Evolutionary conservation across 2,797 vertebrate species (phyloP).

Genomic region (Epinephelus coioides): DNA sequence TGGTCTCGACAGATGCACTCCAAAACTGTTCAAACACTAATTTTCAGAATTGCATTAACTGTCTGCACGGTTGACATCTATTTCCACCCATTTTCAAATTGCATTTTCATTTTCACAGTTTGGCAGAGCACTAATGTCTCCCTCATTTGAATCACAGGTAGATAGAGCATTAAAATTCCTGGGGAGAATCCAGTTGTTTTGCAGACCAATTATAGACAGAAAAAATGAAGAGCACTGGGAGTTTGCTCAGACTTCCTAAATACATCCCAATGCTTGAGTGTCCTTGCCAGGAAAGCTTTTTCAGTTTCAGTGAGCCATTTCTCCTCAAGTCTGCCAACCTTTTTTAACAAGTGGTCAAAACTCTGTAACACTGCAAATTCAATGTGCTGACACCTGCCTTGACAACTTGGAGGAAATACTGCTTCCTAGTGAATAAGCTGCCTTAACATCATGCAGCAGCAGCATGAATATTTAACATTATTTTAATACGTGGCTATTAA

Average conservation of each 20-base stretch:
- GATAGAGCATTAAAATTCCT: slow-evolving; percentile 49
- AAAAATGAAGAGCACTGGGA: slow-evolving; percentile 26
- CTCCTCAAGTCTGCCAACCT: slow-evolving; percentile 31
- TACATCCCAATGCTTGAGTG: neutral
- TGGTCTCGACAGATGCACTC: slow-evolving; percentile 20
- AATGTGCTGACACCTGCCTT: slow-evolving; percentile 15
- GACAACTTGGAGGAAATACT: slow-evolving; percentile 12
- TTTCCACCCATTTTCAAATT: slow-evolving; percentile 46
- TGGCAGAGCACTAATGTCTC: slow-evolving; percentile 9
- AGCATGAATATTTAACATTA: slow-evolving; percentile 22
- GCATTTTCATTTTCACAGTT: slow-evolving; percentile 43
- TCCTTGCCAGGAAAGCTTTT: slow-evolving; percentile 9
- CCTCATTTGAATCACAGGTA: slow-evolving; percentile 50
- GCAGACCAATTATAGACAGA: slow-evolving; percentile 45
- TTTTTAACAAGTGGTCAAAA: slow-evolving; percentile 50
- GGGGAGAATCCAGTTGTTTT: slow-evolving; percentile 47
- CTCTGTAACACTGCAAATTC: slow-evolving; percentile 8
- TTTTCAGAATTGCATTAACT: slow-evolving; percentile 31
- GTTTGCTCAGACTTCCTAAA: slow-evolving; percentile 45
- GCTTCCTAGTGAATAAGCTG: neutral
- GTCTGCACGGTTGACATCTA: slow-evolving; percentile 37
- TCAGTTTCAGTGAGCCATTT: slow-evolving; percentile 32
- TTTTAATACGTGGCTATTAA: slow-evolving; percentile 3
- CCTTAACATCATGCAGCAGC: slow-evolving; percentile 8
- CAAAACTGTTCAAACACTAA: slow-evolving; percentile 30